Conservation (phyloP, 2,113 vertebrate genomes). For the Tichodroma muraria region DNA sequence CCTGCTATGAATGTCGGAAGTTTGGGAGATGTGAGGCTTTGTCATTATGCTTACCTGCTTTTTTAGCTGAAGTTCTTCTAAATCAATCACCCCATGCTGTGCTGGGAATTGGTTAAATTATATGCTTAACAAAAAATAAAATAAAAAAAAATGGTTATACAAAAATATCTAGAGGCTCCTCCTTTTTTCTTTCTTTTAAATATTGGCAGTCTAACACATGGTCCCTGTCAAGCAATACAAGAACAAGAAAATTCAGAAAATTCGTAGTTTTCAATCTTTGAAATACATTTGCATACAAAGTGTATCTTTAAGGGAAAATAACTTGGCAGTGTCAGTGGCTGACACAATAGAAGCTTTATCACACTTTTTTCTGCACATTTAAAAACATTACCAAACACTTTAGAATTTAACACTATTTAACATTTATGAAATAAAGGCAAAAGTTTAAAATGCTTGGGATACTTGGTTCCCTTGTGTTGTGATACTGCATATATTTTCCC, state of each 20-base stretch:
- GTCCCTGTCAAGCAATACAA: neutral
- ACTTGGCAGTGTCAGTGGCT: neutral
- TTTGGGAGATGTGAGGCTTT: neutral
- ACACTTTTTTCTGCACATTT: neutral
- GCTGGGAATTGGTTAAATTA: neutral
- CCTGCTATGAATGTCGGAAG: neutral
- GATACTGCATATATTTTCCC: neutral
- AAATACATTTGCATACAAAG: neutral
- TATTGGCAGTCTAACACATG: neutral
- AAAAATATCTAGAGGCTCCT: neutral
- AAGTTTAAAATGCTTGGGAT: neutral
- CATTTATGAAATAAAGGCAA: neutral
- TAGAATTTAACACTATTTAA: neutral
- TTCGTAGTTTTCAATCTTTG: neutral
- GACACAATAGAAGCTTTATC: neutral
- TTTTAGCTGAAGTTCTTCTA: neutral
- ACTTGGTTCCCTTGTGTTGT: neutral
- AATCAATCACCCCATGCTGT: neutral
- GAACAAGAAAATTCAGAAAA: neutral
- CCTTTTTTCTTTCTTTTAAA: neutral
- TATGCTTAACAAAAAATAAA: neutral
- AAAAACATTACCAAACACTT: neutral
- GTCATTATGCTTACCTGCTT: neutral
- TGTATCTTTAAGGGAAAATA: neutral
- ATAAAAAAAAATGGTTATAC: neutral